phyloP scores from a whole-genome alignment of 2,888 invertebrate genomes.

The Muschampia plurimacula region DNA sequence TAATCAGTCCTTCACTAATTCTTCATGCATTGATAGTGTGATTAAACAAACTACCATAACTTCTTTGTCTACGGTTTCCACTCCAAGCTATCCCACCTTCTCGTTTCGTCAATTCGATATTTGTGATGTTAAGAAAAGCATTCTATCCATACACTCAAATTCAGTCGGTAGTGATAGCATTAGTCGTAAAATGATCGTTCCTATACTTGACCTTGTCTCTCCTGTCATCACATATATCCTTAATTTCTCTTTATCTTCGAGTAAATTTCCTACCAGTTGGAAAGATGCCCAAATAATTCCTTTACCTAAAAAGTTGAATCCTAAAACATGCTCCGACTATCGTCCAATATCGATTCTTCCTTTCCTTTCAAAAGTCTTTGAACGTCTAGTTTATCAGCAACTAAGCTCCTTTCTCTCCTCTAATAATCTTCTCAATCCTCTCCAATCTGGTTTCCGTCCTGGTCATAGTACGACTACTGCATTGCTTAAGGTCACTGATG shows the following conservation, averaged over 20 bases:
- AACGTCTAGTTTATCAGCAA: background rate
- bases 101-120: too few species aligned
- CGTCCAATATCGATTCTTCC: conserved; percentile 24
- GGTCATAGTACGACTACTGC: background rate
- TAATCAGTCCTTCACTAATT: too few species aligned
- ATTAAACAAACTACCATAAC: too few species aligned
- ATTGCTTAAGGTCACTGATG: background rate
- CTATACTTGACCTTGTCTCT: background rate
- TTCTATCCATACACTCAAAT: background rate
- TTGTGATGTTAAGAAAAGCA: too few species aligned
- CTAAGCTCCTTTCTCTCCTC: background rate
- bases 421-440: background rate
- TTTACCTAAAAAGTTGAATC: conserved; percentile 24
- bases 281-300: conserved; percentile 29
- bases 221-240: conserved; percentile 6
- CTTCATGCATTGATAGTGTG: too few species aligned
- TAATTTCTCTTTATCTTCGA: background rate
- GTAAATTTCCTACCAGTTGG: background rate
- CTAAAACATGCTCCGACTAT: conserved; percentile 5
- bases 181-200: conserved; percentile 17
- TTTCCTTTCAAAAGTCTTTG: background rate
- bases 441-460: background rate
- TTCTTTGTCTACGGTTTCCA: too few species aligned
- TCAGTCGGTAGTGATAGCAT: background rate
- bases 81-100: too few species aligned